Conservation (phyloP, 2,113 vertebrate species). For the Sturnira hondurensis region DNA sequence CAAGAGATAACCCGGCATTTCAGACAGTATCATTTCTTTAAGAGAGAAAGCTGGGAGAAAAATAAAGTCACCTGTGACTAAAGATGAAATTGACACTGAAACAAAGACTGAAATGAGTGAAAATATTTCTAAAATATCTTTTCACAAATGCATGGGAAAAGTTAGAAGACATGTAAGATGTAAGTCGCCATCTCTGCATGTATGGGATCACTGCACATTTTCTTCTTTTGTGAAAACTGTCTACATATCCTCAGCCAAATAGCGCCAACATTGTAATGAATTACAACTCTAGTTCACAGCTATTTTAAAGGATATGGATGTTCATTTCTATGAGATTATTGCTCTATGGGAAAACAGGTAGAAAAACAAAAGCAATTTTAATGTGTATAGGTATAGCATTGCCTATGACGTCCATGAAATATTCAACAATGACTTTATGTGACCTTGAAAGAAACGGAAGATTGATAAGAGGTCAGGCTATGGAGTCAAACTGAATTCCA, state of each 20-base stretch:
- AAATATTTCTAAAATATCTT: neutral
- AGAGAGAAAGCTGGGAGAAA: neutral
- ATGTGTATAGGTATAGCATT: neutral
- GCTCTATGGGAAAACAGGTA: neutral
- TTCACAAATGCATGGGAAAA: neutral
- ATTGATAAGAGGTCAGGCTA: neutral
- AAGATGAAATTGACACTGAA: neutral
- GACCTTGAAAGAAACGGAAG: neutral
- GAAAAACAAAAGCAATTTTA: neutral
- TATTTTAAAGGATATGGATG: neutral
- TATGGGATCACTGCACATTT: neutral
- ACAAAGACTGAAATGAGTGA: neutral
- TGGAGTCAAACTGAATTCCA: neutral
- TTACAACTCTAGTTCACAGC: neutral
- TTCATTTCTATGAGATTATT: neutral
- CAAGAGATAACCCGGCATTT: conserved; percentile 22
- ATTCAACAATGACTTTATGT: neutral
- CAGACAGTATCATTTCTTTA: neutral
- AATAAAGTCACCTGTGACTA: neutral
- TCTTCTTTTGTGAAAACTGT: neutral
- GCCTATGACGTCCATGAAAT: neutral
- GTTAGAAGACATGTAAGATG: neutral
- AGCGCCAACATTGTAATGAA: neutral
- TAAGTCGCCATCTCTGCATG: neutral
- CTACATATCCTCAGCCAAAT: neutral